Conservation (phyloP, 92 coral and sea anemone species). For the Zoanthus solanderi region DNA sequence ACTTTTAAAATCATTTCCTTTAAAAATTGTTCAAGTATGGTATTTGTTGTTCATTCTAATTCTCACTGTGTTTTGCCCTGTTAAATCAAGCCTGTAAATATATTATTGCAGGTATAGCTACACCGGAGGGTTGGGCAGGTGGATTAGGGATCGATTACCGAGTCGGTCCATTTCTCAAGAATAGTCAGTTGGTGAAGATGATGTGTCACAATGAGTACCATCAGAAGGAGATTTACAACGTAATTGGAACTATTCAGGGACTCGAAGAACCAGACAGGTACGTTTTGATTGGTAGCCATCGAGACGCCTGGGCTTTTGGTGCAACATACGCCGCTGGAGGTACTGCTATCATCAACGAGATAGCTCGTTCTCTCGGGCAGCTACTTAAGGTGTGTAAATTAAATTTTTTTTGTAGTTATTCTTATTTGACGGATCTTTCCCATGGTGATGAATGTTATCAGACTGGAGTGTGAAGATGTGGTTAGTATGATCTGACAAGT, state of each 20-base stretch:
- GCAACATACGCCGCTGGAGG: conserved; percentile 90
- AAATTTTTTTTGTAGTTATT: not conserved
- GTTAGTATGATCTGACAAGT: not conserved
- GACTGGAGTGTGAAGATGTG: not conserved
- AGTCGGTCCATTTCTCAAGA: conserved; percentile 72
- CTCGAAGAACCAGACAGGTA: conserved; percentile 91
- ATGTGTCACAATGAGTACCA: conserved; percentile 70
- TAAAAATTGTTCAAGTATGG: too few relatives aligned
- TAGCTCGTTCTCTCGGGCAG: conserved; percentile 85
- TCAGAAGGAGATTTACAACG: conserved; percentile 79
- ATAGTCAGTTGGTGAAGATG: conserved; percentile 58
- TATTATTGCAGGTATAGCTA: conserved; percentile 58
- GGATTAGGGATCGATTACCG: conserved; percentile 67
- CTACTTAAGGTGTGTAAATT: conserved; percentile 70
- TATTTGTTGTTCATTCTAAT: too few relatives aligned
- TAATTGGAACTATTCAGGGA: conserved; percentile 96
- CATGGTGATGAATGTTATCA: too few relatives aligned
- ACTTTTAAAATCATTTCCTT: too few relatives aligned
- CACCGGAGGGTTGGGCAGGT: conserved; percentile 76
- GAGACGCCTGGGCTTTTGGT: conserved; percentile 92
- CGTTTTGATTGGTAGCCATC: conserved; percentile 90
- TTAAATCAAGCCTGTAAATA: too few relatives aligned
- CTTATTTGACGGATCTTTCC: too few relatives aligned
- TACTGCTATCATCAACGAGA: conserved; percentile 77
- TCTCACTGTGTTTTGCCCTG: too few relatives aligned